phyloP scores from a whole-genome alignment of 2,797 vertebrate species.

The Morelia viridis region DNA sequence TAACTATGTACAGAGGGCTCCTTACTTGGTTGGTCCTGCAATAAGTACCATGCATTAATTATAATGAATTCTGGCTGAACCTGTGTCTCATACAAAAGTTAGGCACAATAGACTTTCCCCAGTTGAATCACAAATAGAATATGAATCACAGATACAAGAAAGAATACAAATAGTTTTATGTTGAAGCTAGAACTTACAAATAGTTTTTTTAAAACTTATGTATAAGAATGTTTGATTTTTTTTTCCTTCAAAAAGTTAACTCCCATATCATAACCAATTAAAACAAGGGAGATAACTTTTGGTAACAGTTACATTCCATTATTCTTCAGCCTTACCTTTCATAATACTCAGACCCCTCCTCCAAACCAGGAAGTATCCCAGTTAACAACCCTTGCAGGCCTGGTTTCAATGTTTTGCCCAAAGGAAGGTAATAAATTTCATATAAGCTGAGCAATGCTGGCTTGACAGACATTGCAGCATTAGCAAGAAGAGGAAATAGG shows the following conservation, averaged over 20 bases:
- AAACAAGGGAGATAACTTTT: neutral
- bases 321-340: conserved; percentile 82
- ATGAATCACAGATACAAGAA: neutral
- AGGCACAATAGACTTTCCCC: too few relatives aligned
- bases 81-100: neutral
- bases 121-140: neutral
- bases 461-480: conserved; percentile 99
- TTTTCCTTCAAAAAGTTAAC: neutral
- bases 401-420: conserved; percentile 97
- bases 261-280: neutral
- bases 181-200: neutral
- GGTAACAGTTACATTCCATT: neutral
- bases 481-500: conserved; percentile 96
- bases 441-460: conserved; percentile 93
- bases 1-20: neutral
- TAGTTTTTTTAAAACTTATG: neutral
- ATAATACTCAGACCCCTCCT: conserved; percentile 97
- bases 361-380: conserved; percentile 94
- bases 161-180: neutral
- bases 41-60: neutral
- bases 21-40: neutral
- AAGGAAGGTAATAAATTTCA: conserved; percentile 94
- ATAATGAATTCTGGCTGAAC: neutral
- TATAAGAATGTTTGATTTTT: neutral
- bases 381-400: conserved; percentile 96